phyloP scores from a whole-genome alignment of 2,113 vertebrate genomes.

The Chascanopsetta lugubris region DNA sequence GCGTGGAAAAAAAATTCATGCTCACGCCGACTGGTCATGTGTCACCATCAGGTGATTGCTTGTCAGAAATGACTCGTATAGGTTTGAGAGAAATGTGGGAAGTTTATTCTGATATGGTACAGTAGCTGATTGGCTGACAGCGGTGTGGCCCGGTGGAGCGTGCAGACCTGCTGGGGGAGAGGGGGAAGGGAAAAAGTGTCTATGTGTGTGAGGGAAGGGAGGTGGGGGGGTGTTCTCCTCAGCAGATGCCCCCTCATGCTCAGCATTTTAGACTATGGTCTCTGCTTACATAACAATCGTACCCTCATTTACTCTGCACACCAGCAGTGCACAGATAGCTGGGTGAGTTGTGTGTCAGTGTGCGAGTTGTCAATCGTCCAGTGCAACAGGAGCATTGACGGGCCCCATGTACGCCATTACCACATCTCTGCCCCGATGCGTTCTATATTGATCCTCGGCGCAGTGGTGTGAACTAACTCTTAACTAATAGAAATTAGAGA shows the following conservation, averaged over 20 bases:
- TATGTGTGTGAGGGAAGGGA: slow-evolving; percentile 11
- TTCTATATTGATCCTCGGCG: slow-evolving; percentile 49
- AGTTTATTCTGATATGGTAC: slow-evolving; percentile 18
- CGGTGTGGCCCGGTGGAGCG: slow-evolving; percentile 31
- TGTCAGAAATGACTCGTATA: background rate
- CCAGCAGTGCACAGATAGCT: background rate
- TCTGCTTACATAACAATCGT: slow-evolving; percentile 58
- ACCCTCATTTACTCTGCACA: slow-evolving; percentile 42
- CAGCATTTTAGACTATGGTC: slow-evolving; percentile 35
- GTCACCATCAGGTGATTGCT: background rate
- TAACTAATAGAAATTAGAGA: slow-evolving; percentile 56
- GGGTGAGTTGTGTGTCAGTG: background rate
- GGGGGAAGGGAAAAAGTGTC: slow-evolving; percentile 31
- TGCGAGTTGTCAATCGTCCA: background rate
- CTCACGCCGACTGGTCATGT: background rate
- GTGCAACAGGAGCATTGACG: background rate
- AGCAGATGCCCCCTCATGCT: slow-evolving; percentile 24
- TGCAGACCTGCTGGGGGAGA: slow-evolving; percentile 35
- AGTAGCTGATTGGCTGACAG: slow-evolving; percentile 33
- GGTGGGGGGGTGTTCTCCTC: slow-evolving; percentile 22
- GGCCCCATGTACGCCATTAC: slow-evolving; percentile 3
- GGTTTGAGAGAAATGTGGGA: slow-evolving; percentile 9
- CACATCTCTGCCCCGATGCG: slow-evolving; percentile 16
- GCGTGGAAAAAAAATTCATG: background rate
- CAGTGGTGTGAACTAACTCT: slow-evolving; percentile 41